These are phyloP conservation scores for Panthera uncia DNA, from an alignment of 2,113 vertebrate species.

Conservation along the genomic window DNA sequence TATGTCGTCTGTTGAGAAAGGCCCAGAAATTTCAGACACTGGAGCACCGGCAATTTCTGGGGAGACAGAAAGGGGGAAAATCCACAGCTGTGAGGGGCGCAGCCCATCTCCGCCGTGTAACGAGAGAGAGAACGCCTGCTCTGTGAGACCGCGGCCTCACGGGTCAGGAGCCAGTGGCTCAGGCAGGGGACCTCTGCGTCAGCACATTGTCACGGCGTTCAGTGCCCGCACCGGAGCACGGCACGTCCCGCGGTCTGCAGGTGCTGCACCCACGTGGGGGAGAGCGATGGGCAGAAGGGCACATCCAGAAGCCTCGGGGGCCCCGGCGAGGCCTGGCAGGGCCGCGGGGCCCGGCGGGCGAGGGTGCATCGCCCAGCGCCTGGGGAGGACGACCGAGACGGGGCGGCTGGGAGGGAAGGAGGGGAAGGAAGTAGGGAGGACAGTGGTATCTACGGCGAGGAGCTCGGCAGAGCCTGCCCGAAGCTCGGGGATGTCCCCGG, in stretches of 20 bases:
- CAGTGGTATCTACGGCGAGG: fast-evolving
- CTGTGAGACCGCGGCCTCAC: fast-evolving
- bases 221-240: fast-evolving
- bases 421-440: background rate
- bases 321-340: background rate
- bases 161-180: fast-evolving
- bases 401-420: too few relatives aligned
- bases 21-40: slow-evolving; percentile 94
- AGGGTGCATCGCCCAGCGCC: fast-evolving
- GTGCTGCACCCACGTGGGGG: fast-evolving
- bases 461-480: background rate
- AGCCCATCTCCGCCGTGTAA: fast-evolving
- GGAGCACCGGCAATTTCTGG: slow-evolving; percentile 86
- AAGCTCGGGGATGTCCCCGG: background rate
- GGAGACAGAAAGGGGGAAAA: slow-evolving; percentile 46
- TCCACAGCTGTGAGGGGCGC: background rate
- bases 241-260: fast-evolving
- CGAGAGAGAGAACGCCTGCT: fast-evolving
- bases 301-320: fast-evolving
- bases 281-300: fast-evolving
- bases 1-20: slow-evolving; percentile 90
- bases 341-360: fast-evolving
- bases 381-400: fast-evolving
- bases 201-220: fast-evolving
- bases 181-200: fast-evolving